Evolutionary conservation across 2,113 vertebrate species (phyloP), one percentile per base, ranked within the genome.

Genomic region (Rhinoderma darwinii): DNA sequence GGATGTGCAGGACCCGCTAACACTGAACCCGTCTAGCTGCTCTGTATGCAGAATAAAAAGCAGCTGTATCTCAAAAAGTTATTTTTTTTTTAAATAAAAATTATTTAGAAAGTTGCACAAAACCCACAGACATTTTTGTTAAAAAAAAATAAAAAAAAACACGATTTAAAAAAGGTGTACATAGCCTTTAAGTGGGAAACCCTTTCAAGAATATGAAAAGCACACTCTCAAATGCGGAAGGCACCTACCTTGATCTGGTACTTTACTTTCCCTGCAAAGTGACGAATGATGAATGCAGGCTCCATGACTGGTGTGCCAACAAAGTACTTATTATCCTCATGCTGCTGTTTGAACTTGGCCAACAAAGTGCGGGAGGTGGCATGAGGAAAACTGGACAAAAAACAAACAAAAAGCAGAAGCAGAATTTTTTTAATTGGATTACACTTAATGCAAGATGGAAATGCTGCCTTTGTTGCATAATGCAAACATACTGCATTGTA

Each of bases 261-360:
- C 87, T 99, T 99, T 76, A 99, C 98, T 89, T 94, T 97, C 27
- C 98, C 98, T 0, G 98, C 98, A 81, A 99, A 99, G 92, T 99
- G 98, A 82, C 92, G 96, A 87, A 99, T 99, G 90, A 99, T 96
- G 47, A 99, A 99, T 0, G 98, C 98, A 0, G 98, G 98, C 86
- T 99, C 97, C 97, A 96, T 94, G 88, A 99, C 97, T 0, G 98
- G 95, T 0, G 98, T 99, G 88, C 95, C 93, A 0, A 99, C 95
- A 93, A 99, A 99, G 89, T 96, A 99, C 68, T 94, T 95, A 91
- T 97, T 99, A 39, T 96, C 96, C 76, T 98, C 96, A 0, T 99
- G 98, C 90, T 99, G 98, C 93, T 99, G 98, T 87, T 99, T 99
- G 91, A 99, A 99, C 90, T 99, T 99, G 77, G 97, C 97, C 82